A percentile compares a stretch with the other conserved stretches of the same genome.
Evolutionary conservation across 2,888 invertebrate genomes (phyloP).

Genomic region (Labia minor): DNA sequence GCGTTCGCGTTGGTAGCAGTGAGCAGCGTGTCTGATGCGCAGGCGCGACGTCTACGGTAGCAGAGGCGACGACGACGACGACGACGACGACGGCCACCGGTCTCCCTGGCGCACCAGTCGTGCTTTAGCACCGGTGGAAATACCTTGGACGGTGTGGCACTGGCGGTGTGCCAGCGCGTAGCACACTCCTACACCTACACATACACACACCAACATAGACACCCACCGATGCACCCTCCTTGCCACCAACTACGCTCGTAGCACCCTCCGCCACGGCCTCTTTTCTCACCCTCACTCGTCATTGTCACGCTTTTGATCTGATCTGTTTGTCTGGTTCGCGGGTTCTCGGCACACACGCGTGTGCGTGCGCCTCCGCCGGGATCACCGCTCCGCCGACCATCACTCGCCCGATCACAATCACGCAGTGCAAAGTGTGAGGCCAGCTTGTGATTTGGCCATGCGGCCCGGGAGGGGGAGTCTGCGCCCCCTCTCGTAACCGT

Average conservation of each 20-base stretch:
- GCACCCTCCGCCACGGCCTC: constrained; percentile 15
- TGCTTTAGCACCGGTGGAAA: not conserved
- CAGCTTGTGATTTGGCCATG: constrained; percentile 34
- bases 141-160: not conserved
- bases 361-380: constrained; percentile 23
- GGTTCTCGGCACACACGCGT: not conserved
- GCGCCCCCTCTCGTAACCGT: constrained; percentile 48
- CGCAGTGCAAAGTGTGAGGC: constrained; percentile 8
- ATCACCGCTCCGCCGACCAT: constrained; percentile 23
- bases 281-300: not conserved
- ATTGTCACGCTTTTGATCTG: not conserved
- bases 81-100: constrained; percentile 20
- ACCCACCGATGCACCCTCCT: not conserved
- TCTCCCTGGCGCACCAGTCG: not conserved
- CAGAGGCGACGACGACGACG: constrained; percentile 24
- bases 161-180: constrained; percentile 13
- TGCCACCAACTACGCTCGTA: not conserved
- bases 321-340: not conserved
- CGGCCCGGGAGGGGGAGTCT: constrained; percentile 50
- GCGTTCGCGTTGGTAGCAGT: constrained; percentile 8
- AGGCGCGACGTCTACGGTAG: constrained; percentile 22
- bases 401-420: constrained; percentile 24
- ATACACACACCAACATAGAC: not conserved
- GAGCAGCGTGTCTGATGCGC: not conserved
- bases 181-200: constrained; percentile 2